Evolutionary conservation across 2,113 vertebrate genomes (phyloP).

Genomic region (Geococcyx californianus): DNA sequence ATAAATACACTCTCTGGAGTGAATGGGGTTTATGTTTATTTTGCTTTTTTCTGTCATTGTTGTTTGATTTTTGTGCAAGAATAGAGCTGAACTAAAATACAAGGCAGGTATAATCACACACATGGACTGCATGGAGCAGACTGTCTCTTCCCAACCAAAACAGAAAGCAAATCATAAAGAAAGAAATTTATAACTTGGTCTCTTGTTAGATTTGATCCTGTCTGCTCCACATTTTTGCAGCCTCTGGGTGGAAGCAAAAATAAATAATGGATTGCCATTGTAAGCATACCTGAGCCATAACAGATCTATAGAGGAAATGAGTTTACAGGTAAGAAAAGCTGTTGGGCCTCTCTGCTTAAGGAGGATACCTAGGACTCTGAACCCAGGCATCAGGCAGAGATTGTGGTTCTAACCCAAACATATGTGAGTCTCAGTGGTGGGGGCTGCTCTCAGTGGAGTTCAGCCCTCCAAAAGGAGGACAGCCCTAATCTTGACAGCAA

Average conservation of each 20-base stretch:
- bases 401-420: not conserved
- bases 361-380: not conserved
- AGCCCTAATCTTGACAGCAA: not conserved
- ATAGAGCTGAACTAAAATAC: not conserved
- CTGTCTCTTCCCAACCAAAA: not conserved
- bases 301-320: not conserved
- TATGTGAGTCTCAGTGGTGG: not conserved
- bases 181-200: not conserved
- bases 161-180: not conserved
- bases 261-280: not conserved
- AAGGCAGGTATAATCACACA: not conserved
- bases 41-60: not conserved
- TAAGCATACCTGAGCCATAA: conserved; percentile 5
- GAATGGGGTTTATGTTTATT: not conserved
- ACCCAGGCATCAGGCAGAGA: not conserved
- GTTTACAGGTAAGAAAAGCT: not conserved
- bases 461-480: not conserved
- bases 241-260: not conserved
- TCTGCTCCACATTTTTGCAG: not conserved
- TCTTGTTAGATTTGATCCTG: not conserved
- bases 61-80: not conserved
- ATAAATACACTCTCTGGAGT: not conserved
- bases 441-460: not conserved
- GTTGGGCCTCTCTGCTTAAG: not conserved
- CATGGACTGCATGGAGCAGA: not conserved